phyloP scores from a whole-genome alignment of 1,140 invertebrate genomes.

The Plectrocnemia conspersa region DNA sequence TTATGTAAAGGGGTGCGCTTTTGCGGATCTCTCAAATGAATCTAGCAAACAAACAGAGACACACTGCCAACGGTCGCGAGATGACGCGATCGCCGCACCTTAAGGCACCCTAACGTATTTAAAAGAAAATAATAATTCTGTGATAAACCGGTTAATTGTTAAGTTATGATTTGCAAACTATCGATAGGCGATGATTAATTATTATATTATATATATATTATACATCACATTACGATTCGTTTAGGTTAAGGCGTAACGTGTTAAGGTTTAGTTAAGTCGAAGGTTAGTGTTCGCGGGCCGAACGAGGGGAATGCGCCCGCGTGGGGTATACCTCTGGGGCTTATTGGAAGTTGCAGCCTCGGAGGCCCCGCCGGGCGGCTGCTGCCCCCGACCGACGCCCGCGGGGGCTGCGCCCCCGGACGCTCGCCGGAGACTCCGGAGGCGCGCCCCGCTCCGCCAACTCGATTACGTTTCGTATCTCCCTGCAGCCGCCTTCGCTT shows the following conservation, averaged over 20 bases:
- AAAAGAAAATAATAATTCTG: slow-evolving; percentile 44
- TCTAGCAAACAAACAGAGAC: slow-evolving; percentile 11
- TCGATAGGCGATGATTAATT: neutral
- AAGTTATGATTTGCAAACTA: slow-evolving; percentile 51
- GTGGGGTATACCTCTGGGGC: slow-evolving; percentile 1
- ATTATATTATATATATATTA: too few species aligned
- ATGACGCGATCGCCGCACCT: neutral
- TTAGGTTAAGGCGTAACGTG: slow-evolving; percentile 13
- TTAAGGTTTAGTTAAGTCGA: slow-evolving; percentile 21
- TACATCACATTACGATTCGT: slow-evolving; percentile 1
- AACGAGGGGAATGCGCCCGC: neutral
- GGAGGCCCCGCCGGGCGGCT: slow-evolving; percentile 14
- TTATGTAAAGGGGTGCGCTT: neutral
- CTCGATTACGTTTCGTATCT: too few species aligned
- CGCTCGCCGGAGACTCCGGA: slow-evolving; percentile 3
- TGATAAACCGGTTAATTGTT: slow-evolving; percentile 54
- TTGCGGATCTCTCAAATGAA: neutral
- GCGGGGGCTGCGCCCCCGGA: neutral
- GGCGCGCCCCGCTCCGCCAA: neutral
- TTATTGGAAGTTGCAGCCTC: slow-evolving; percentile 21
- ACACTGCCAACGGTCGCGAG: slow-evolving; percentile 5
- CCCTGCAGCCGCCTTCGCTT: neutral
- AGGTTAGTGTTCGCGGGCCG: slow-evolving; percentile 23
- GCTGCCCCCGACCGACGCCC: slow-evolving; percentile 37
- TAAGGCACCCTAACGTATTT: neutral